Base-by-base conservation (phyloP, 2,888 invertebrate species). In the Homarus gammarus region DNA sequence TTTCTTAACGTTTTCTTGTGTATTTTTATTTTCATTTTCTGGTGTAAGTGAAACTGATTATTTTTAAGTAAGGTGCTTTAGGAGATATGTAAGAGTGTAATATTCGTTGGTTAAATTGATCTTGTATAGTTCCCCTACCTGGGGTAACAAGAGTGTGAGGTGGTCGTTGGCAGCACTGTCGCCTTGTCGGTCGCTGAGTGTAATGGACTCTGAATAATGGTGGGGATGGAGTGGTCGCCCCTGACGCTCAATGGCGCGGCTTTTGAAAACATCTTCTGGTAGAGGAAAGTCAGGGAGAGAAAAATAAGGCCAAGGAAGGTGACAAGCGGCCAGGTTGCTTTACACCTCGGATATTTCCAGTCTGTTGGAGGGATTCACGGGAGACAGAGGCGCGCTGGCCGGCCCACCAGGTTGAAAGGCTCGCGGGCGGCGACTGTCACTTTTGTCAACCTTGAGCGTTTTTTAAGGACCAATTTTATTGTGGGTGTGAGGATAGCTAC, bases 201-300 rank as follows among this genome's bases (percentile, higher is more conserved):
- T 83, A 83, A 83, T 83, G 83, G 83, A 83, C 83, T 83, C 68
- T 33, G 83, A 83, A 83, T 44, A 83, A 83, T 70, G 83, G 83
- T 70, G 83, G 40, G 83, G 40, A 70, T 44, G 49, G 70, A 70
- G 83, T 68, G 40, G 83, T 68, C 70, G 44, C 18, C 83, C 68
- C n/a, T 5, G 49, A 44, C 38, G 70, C 83, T 83, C 68, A 83
- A 83, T 83, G 82, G 33, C 68, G 31, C 36, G 31, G 49, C 83
- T 83, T 70, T 83, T 83, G 70, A 83, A 83, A 83, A 83, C 83
- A 83, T 70, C 68, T 68, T 49, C 83, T 79, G 44, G 31, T 49
- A 44, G 22, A 31, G 31, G 68, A 40, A 38, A 68, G 82, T 44
- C 38, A 82, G 27, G 70, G 70, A 82, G 84, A 73, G 84, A 84